Conservation (phyloP, 2,888 invertebrate genomes). For the Meteorus colon region DNA sequence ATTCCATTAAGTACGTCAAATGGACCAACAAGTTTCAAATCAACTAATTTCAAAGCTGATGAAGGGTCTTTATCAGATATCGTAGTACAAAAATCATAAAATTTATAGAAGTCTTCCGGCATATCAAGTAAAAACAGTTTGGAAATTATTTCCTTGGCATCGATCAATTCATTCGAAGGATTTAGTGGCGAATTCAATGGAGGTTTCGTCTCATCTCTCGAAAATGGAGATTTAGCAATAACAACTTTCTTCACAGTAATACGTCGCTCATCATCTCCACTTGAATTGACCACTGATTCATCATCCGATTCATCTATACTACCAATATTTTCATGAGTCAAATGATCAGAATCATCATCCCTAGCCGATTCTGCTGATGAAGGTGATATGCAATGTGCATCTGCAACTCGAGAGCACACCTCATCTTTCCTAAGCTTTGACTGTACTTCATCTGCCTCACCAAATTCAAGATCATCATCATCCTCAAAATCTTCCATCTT, state of each 20-base stretch:
- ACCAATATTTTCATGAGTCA: conserved; percentile 13
- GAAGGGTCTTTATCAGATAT: conserved; percentile 76
- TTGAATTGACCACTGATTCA: conserved; percentile 25
- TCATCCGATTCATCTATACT: conserved; percentile 10
- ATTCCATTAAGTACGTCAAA: conserved; percentile 86
- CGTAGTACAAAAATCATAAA: conserved; percentile 84
- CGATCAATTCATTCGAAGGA: not conserved
- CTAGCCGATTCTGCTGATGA: conserved; percentile 44
- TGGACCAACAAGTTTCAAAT: conserved; percentile 87
- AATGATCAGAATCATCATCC: conserved; percentile 13
- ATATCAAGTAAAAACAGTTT: conserved; percentile 87
- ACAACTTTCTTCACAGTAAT: not conserved
- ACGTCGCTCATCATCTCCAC: not conserved
- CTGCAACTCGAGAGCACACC: conserved; percentile 18
- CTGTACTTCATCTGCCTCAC: conserved; percentile 4
- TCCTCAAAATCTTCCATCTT: conserved; percentile 42
- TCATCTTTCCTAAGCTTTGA: conserved; percentile 43
- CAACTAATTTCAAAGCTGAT: conserved; percentile 79
- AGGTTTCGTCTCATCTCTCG: not conserved
- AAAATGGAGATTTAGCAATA: not conserved
- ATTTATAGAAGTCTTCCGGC: conserved; percentile 91
- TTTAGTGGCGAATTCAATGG: conserved; percentile 2
- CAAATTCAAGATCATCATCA: not conserved
- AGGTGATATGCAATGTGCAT: conserved; percentile 44
- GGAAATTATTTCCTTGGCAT: conserved; percentile 75